These are phyloP conservation scores for Tetranychus piercei DNA, from an alignment of 2,888 invertebrate species.

Conservation along the genomic window DNA sequence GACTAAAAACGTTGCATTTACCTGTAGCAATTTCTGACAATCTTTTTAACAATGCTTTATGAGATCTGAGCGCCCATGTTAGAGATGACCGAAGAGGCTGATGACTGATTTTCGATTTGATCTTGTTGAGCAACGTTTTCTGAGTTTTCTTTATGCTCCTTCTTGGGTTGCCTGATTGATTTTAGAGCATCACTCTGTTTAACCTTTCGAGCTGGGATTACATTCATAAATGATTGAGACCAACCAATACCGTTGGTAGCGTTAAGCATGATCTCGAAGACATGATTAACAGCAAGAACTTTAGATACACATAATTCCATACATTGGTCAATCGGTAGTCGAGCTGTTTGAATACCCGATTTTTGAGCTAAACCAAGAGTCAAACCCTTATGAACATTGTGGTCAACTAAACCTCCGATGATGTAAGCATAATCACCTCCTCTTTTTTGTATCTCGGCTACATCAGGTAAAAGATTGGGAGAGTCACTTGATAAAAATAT, in stretches of 20 bases:
- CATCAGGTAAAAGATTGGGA: slow-evolving; percentile 51
- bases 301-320: slow-evolving; percentile 76
- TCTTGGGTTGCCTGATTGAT: background rate
- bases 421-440: slow-evolving; percentile 47
- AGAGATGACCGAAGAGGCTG: too few relatives aligned
- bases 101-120: too few relatives aligned
- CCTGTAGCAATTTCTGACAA: too few relatives aligned
- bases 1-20: too few relatives aligned
- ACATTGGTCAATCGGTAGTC: slow-evolving; percentile 70
- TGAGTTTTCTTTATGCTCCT: background rate
- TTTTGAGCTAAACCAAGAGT: slow-evolving; percentile 62
- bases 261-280: slow-evolving; percentile 60
- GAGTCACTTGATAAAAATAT: slow-evolving; percentile 89
- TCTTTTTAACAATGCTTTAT: too few relatives aligned
- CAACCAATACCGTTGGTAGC: slow-evolving; percentile 55
- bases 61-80: too few relatives aligned
- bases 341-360: slow-evolving; percentile 57
- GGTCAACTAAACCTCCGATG: slow-evolving; percentile 93
- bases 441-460: background rate
- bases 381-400: slow-evolving; percentile 81
- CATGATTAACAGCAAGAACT: slow-evolving; percentile 88
- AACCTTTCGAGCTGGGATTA: slow-evolving; percentile 52
- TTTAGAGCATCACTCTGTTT: background rate
- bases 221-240: slow-evolving; percentile 55
- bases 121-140: background rate